Evolutionary conservation across 2,113 vertebrate genomes (phyloP).

Genomic region (Columbina picui): DNA sequence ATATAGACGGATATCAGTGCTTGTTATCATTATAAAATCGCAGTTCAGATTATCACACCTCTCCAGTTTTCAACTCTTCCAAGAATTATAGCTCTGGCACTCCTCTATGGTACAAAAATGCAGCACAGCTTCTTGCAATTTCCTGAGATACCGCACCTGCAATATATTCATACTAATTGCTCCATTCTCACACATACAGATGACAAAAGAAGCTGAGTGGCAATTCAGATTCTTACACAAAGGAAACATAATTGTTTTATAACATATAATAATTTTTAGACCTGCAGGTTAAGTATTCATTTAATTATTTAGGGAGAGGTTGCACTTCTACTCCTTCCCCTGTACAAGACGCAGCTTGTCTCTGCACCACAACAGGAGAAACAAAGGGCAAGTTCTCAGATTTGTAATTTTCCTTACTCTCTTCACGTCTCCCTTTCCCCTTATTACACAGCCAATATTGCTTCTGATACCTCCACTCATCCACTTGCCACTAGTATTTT

Average conservation of each 20-base stretch:
- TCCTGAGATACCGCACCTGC: conserved; percentile 50
- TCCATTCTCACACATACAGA: neutral
- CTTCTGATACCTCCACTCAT: neutral
- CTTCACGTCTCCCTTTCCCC: neutral
- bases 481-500: neutral
- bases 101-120: neutral
- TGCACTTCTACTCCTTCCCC: neutral
- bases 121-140: conserved; percentile 19
- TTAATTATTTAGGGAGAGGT: neutral
- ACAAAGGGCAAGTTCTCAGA: rapidly evolving
- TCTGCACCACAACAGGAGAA: neutral
- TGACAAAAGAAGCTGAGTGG: conserved; percentile 27
- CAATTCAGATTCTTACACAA: conserved; percentile 14
- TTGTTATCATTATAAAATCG: conserved; percentile 34
- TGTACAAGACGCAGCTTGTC: neutral
- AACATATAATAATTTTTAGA: conserved; percentile 30
- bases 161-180: conserved; percentile 51
- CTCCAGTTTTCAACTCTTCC: neutral
- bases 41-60: neutral
- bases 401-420: neutral
- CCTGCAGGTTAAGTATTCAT: conserved; percentile 36
- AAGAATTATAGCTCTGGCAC: neutral
- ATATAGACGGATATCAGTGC: rapidly evolving
- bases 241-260: conserved; percentile 36
- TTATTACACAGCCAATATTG: neutral